These are phyloP conservation scores for Dryococelus australis DNA, from an alignment of 2,888 invertebrate genomes.

Conservation along the genomic window DNA sequence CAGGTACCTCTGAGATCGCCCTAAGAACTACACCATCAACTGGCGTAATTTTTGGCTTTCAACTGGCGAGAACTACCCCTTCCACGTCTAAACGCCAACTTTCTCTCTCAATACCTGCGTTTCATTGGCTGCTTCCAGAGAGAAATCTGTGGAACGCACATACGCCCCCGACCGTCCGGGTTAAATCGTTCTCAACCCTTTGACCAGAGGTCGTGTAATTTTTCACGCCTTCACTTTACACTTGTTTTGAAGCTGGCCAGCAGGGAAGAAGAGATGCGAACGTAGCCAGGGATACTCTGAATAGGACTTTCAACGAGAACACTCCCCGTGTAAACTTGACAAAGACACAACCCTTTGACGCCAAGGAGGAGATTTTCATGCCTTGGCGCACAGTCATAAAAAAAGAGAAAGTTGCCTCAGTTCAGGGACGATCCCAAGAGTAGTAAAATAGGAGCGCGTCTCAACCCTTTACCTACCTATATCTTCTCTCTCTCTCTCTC, in stretches of 20 bases:
- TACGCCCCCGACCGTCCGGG: not conserved
- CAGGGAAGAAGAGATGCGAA: not conserved
- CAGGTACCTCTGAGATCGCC: not conserved
- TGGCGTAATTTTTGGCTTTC: not conserved
- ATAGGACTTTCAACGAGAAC: not conserved
- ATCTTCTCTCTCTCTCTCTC: not conserved
- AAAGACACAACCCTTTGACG: not conserved
- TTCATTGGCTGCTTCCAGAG: not conserved
- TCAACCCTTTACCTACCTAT: not conserved
- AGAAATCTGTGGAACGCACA: not conserved
- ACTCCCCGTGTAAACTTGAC: not conserved
- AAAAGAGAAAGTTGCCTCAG: slow-evolving; percentile 2
- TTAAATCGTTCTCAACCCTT: not conserved
- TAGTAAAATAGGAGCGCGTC: not conserved
- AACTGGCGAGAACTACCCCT: not conserved
- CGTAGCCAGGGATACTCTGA: not conserved
- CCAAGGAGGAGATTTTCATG: not conserved
- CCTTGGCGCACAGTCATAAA: not conserved
- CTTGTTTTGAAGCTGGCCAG: not conserved
- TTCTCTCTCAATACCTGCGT: slow-evolving; percentile 2
- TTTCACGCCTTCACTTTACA: not conserved
- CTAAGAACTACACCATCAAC: not conserved
- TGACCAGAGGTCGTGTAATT: not conserved
- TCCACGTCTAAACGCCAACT: not conserved
- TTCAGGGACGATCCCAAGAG: not conserved